Evolutionary conservation across 2,113 vertebrate genomes (phyloP), one percentile per base, ranked within the genome.

Genomic region (Poeciliopsis retropinna): DNA sequence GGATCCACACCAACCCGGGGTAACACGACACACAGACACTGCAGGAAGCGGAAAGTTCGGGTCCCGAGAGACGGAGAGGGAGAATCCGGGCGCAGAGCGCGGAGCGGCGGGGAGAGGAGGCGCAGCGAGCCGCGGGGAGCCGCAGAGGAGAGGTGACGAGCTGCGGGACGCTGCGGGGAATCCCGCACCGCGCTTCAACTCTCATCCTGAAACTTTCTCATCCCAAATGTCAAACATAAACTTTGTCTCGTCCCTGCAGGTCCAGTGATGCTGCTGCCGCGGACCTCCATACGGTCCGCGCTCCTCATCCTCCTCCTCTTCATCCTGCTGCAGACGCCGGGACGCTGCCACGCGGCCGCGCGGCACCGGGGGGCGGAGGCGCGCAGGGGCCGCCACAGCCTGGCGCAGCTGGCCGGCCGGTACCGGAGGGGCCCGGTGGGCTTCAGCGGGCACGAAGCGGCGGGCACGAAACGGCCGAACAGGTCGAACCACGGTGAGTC

Each of bases 401-500:
- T 95, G 81, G 76, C 96, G 82, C 92, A 95, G 68, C 88, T 96
- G 90, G 91, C 94, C 73, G 93, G 95, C 60, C 95, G 94, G 2
- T 8, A 69, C 44, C 75, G 54, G 25, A 67, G 41, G 51, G 22
- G 65, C 0, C 54, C 5, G 54, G 34, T 6, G 39, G 74, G 13
- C 1, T 41, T 65, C 1, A 12, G 3, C 12, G 61, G 62, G 27
- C 62, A 54, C 5, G 28, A 47, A 10, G 47, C 0, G 0, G 57
- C 1, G 25, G 5, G 14, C 5, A 87, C 37, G 89, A 92, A 79
- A 92, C 95, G 68, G 34, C 75, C 73, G 74, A 93, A 91, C 0
- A 92, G 85, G 76, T 85, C 82, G 0, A 89, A 94, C 34, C 91
- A 91, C 5, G 94, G 97, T 98, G 93, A 96, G 96, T 91, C 54